These are phyloP conservation scores for Fissipunctia ypsillon DNA, from an alignment of 2,888 invertebrate species.

Conservation along the genomic window DNA sequence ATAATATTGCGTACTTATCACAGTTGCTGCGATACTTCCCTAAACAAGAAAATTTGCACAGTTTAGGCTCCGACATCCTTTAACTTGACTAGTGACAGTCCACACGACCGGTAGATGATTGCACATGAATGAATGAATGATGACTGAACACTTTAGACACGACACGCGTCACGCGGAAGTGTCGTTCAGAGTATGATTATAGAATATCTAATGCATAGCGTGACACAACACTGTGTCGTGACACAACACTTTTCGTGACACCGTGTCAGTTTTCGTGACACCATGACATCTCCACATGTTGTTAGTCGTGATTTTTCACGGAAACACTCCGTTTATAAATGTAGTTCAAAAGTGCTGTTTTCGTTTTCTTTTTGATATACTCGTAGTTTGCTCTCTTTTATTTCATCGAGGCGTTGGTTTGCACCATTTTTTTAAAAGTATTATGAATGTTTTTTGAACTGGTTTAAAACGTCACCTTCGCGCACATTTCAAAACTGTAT, in stretches of 20 bases:
- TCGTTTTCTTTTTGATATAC: neutral
- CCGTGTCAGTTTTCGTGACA: neutral
- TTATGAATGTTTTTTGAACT: constrained; percentile 8
- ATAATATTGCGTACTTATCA: too few relatives aligned
- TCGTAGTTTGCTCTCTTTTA: constrained; percentile 1
- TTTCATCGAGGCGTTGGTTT: neutral
- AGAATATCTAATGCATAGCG: constrained; percentile 34
- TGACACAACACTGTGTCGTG: constrained; percentile 26
- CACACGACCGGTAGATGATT: neutral
- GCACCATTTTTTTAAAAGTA: neutral
- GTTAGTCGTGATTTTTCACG: constrained; percentile 21
- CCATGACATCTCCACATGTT: constrained; percentile 33
- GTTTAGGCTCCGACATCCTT: constrained; percentile 19
- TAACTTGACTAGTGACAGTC: neutral
- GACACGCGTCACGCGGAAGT: constrained; percentile 24
- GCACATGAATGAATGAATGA: constrained; percentile 21
- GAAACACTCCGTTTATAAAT: constrained; percentile 10
- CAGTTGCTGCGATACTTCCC: neutral
- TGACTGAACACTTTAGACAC: constrained; percentile 24
- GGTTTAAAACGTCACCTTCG: constrained; percentile 5
- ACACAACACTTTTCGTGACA: constrained; percentile 28
- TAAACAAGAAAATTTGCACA: neutral
- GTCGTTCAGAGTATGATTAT: constrained; percentile 39
- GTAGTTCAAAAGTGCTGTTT: constrained; percentile 2
- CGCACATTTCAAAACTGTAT: constrained; percentile 24